Evolutionary conservation across 2,888 invertebrate species (phyloP).

Genomic region (Mythimna impura): DNA sequence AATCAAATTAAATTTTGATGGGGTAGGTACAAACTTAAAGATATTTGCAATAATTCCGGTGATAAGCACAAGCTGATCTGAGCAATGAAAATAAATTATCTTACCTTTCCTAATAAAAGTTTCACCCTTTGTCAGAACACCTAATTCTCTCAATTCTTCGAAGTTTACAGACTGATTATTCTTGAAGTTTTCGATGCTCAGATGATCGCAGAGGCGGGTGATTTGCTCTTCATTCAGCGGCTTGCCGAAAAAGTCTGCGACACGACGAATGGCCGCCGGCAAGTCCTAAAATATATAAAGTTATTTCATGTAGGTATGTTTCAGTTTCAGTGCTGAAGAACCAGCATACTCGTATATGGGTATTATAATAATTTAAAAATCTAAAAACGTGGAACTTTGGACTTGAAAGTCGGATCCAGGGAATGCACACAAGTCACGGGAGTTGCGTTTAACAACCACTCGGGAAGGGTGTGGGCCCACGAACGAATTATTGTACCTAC

Average conservation of each 20-base stretch:
- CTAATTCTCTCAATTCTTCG: constrained; percentile 41
- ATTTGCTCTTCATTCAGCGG: constrained; percentile 87
- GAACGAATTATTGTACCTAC: too few species aligned
- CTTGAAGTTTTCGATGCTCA: constrained; percentile 93
- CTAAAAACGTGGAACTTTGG: background rate
- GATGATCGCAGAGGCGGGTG: constrained; percentile 90
- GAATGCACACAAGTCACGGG: too few species aligned
- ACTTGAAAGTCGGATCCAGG: background rate
- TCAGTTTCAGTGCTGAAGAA: background rate
- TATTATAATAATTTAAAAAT: too few species aligned
- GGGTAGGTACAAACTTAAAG: background rate
- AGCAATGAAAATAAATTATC: background rate
- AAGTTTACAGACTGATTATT: constrained; percentile 90
- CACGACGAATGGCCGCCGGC: constrained; percentile 69
- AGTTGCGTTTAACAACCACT: too few species aligned
- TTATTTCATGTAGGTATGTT: background rate
- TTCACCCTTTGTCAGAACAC: constrained; percentile 27
- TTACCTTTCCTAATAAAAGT: constrained; percentile 64
- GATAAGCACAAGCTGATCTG: background rate
- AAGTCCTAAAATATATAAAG: constrained; percentile 29
- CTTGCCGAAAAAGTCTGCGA: constrained; percentile 91
- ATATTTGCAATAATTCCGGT: background rate
- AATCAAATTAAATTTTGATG: too few species aligned
- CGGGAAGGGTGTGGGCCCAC: too few species aligned
- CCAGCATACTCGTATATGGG: too few species aligned